Base-by-base conservation (phyloP, 2,888 invertebrate species). In the Scaeva pyrastri region DNA sequence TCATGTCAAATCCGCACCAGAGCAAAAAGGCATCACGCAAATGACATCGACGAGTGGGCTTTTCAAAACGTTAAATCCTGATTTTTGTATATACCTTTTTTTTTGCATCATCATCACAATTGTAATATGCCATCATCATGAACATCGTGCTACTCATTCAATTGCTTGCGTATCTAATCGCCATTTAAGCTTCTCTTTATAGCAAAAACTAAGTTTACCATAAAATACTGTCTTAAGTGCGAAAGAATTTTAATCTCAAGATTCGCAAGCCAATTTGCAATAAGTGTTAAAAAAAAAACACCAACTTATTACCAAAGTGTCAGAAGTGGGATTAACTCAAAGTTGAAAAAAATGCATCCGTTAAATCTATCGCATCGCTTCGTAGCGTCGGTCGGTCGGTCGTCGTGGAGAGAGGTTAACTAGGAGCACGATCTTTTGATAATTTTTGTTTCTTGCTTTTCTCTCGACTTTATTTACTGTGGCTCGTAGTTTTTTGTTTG, bases 291-390 rank as follows among this genome's bases (percentile, higher is more conserved):
- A 58, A 19, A 41, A 39, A 74, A 62, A 70, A 12, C n/a, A 60
- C 10, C 14, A 41, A 23, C 3, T 43, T 62, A 62, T 62, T 78
- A 73, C 41, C 14, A 45, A 7, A 41, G 81, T 76, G 76, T 72
- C 85, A 81, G 68, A 68, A 76, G 85, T 81, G 80, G 68, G 76
- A 52, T 80, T 60, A 68, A 80, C 75, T 72, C 76, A n/a, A 36
- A 71, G 36, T 72, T 14, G 0, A 64, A 6, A 68, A 11, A 64
- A 70, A 75, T 62, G 73, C 73, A 73, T 77, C 60, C 16, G 77
- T 52, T 11, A 21, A 7, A 31, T 31, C 2, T 26, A 26, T 26
- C 31, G 31, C 31, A 31, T 31, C 31, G n/a, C n/a, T n/a, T 39
- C 43, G 45, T 11, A 19, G 16, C 4, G 0, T 2, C 10, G 36